phyloP scores from a whole-genome alignment of 2,113 vertebrate genomes.

The Lophotis ruficrista region DNA sequence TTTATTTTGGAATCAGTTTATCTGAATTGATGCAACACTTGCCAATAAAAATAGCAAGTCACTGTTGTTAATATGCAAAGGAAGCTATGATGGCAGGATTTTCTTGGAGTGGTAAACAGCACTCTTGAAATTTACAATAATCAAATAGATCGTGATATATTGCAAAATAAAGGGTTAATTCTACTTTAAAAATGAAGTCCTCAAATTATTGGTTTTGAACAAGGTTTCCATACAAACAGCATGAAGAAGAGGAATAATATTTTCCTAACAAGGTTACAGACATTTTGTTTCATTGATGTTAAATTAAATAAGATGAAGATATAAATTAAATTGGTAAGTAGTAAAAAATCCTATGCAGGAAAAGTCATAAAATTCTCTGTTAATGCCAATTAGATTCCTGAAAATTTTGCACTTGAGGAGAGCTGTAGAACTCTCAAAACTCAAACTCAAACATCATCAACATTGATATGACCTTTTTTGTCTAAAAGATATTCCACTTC shows the following conservation, averaged over 20 bases:
- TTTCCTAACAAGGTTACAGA: background rate
- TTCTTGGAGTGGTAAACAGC: background rate
- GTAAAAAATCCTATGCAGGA: background rate
- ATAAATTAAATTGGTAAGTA: background rate
- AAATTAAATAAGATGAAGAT: background rate
- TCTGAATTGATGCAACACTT: background rate
- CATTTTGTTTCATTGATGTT: background rate
- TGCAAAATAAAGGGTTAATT: background rate
- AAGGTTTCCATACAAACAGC: background rate
- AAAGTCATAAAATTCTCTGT: background rate
- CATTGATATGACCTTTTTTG: conserved; percentile 44
- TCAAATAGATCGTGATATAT: background rate
- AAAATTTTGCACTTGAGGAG: background rate
- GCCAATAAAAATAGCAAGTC: background rate
- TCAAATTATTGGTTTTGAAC: background rate
- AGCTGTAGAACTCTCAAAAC: background rate
- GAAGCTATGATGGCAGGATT: background rate
- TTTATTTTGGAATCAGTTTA: background rate
- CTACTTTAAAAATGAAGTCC: background rate
- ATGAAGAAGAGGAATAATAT: background rate
- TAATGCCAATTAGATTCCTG: background rate
- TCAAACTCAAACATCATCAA: background rate
- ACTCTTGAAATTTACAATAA: background rate
- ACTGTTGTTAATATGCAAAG: background rate
- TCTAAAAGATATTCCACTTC: conserved; percentile 23